Conservation (phyloP, 2,888 invertebrate species). For the Hemicrepidius hirtus region DNA sequence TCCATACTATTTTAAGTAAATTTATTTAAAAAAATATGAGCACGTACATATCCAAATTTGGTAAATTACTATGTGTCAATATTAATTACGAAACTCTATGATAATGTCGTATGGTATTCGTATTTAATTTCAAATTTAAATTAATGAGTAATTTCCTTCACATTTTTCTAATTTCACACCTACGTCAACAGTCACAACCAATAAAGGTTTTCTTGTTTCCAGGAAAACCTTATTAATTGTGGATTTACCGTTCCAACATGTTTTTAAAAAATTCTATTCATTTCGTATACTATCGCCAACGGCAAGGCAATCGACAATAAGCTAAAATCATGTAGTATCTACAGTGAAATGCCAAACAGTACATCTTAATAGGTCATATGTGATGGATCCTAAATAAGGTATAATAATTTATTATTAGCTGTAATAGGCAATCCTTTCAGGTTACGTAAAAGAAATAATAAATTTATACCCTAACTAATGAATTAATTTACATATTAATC, state of each 20-base stretch:
- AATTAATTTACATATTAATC: not conserved
- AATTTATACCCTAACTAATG: not conserved
- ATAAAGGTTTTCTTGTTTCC: slow-evolving; percentile 6
- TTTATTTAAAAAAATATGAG: too few relatives aligned
- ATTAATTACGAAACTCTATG: too few relatives aligned
- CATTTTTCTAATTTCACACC: slow-evolving; percentile 1
- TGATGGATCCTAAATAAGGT: slow-evolving; percentile 13
- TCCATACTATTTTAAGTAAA: too few relatives aligned
- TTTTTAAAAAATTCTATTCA: slow-evolving; percentile 12
- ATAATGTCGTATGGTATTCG: too few relatives aligned
- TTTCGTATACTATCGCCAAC: not conserved
- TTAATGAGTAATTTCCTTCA: not conserved
- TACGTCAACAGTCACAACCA: not conserved
- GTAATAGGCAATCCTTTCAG: slow-evolving; percentile 1
- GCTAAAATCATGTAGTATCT: slow-evolving; percentile 29
- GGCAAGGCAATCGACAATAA: slow-evolving; percentile 38
- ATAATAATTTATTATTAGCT: slow-evolving; percentile 14
- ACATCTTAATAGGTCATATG: slow-evolving; percentile 31
- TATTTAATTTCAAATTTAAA: too few relatives aligned
- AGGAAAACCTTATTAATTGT: slow-evolving; percentile 5
- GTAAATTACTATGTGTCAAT: too few relatives aligned
- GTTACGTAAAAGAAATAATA: slow-evolving; percentile 1
- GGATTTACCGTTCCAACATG: not conserved
- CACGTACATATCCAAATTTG: too few relatives aligned
- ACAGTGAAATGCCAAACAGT: slow-evolving; percentile 38